Base-by-base conservation (phyloP, 2,888 invertebrate species). In the Ichneumoninae sp. region DNA sequence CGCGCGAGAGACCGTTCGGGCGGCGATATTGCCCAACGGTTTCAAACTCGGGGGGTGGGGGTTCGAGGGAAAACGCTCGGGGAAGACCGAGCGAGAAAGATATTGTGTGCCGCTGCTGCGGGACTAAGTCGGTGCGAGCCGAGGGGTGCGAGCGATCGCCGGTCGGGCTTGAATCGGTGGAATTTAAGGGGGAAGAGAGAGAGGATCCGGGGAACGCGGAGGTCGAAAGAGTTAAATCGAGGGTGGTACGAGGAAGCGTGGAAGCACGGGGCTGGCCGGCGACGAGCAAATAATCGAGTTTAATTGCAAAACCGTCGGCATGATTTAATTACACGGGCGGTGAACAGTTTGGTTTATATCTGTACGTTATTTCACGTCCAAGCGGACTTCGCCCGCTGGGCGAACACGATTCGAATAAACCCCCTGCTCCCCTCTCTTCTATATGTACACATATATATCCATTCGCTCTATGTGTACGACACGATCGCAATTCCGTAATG, bases 281-380 rank as follows among this genome's bases (percentile, higher is more conserved):
- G 92, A 92, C 92, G 92, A 92, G 93, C 93, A 93, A 93, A 93
- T 93, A 93, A 93, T 93, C 93, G 93, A 93, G 93, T 93, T 93
- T 93, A 93, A 93, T 93, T 93, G 92, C 93, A 93, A 93, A 93
- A 93, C 92, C 92, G 93, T 93, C 92, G 93, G 92, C 92, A 93
- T 93, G 93, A 93, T 93, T 93, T 93, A 93, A 93, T 94, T 93
- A 93, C 92, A 91, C 90, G 89, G 89, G 89, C 91, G 87, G 88
- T 86, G 88, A 90, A 87, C 86, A 85, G 83, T 83, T 86, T 80
- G 80, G 76, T 82, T 79, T 76, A 79, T 81, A 81, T 82, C 69
- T 77, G 79, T 75, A 65, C 76, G 81, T 78, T 83, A 83, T 84
- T 82, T 85, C 77, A 50, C 69, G 52, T 82, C 70, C 76, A 81